Percentiles rank a stretch among this genome's conserved stretches.
These are phyloP conservation scores for Periophthalmus modestus DNA, from an alignment of 2,113 vertebrate species.

Conservation along the genomic window DNA sequence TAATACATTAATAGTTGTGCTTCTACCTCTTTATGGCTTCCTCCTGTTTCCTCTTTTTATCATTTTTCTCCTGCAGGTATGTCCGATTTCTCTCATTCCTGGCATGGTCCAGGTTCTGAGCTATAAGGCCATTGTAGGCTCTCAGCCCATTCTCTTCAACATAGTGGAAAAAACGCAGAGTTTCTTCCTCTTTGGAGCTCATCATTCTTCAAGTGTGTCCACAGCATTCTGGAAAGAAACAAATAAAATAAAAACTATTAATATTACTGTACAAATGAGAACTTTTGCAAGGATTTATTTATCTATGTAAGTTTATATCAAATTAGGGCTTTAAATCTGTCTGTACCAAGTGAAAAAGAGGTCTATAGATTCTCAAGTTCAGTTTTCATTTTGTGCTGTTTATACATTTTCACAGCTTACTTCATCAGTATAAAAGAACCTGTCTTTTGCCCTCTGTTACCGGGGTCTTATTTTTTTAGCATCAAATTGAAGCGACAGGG, in stretches of 20 bases:
- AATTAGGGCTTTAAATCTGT: too few species aligned
- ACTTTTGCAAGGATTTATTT: too few species aligned
- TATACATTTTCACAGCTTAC: background rate
- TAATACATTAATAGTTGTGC: background rate
- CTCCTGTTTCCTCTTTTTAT: slow-evolving; percentile 95
- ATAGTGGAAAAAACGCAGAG: slow-evolving; percentile 92
- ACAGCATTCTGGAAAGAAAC: slow-evolving; percentile 77
- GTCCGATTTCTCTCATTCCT: slow-evolving; percentile 94
- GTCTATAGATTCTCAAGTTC: background rate
- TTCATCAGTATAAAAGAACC: background rate
- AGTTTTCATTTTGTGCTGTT: background rate
- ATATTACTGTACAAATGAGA: background rate
- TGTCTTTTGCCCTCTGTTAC: background rate
- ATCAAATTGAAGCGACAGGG: slow-evolving; percentile 25
- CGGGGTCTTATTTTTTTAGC: slow-evolving; percentile 4
- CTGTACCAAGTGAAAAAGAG: background rate
- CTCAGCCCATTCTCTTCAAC: slow-evolving; percentile 96
- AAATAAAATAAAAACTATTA: background rate
- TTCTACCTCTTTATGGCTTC: slow-evolving; percentile 95
- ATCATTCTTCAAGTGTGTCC: slow-evolving; percentile 89
- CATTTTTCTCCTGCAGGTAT: slow-evolving; percentile 94
- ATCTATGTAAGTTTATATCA: background rate
- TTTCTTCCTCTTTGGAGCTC: slow-evolving; percentile 90
- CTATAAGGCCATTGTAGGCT: slow-evolving; percentile 90
- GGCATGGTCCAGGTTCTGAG: slow-evolving; percentile 90